A percentile compares a stretch with the other conserved stretches of the same genome.
phyloP scores from a whole-genome alignment of 1,140 invertebrate species.

The Drosophila tristis region DNA sequence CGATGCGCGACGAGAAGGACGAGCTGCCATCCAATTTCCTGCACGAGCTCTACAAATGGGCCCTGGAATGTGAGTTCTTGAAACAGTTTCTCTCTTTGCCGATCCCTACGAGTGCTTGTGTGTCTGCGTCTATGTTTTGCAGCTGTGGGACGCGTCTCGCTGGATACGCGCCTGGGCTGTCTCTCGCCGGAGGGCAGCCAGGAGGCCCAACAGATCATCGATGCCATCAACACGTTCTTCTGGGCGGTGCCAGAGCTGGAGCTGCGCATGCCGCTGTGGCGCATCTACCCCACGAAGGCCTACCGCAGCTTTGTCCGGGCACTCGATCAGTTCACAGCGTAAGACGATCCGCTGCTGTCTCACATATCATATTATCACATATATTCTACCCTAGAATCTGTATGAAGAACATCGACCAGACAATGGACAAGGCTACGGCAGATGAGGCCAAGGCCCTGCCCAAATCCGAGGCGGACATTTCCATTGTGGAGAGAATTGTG shows the following conservation, averaged over 20 bases:
- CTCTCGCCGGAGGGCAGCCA: conserved; percentile 87
- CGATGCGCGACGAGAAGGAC: conserved; percentile 87
- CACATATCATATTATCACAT: background rate
- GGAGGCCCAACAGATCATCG: conserved; percentile 90
- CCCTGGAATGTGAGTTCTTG: conserved; percentile 91
- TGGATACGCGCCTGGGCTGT: conserved; percentile 92
- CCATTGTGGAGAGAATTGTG: conserved; percentile 88
- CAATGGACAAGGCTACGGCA: conserved; percentile 85
- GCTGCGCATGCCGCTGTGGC: conserved; percentile 92
- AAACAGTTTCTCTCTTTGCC: background rate
- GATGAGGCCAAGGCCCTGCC: conserved; percentile 52
- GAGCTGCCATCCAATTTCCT: conserved; percentile 91
- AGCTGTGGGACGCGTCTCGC: conserved; percentile 92
- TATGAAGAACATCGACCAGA: conserved; percentile 86
- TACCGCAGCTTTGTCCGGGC: conserved; percentile 90
- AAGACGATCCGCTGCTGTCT: conserved; percentile 60
- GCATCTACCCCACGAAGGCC: conserved; percentile 89
- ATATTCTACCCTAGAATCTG: conserved; percentile 85
- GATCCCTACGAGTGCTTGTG: conserved; percentile 6
- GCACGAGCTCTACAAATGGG: conserved; percentile 94
- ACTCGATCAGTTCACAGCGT: conserved; percentile 90
- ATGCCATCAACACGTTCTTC: conserved; percentile 92
- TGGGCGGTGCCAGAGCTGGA: conserved; percentile 91
- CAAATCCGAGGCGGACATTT: conserved; percentile 85
- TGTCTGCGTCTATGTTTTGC: conserved; percentile 14